Evolutionary conservation across 2,888 invertebrate genomes (phyloP).

Genomic region (Allolobophora icterica): DNA sequence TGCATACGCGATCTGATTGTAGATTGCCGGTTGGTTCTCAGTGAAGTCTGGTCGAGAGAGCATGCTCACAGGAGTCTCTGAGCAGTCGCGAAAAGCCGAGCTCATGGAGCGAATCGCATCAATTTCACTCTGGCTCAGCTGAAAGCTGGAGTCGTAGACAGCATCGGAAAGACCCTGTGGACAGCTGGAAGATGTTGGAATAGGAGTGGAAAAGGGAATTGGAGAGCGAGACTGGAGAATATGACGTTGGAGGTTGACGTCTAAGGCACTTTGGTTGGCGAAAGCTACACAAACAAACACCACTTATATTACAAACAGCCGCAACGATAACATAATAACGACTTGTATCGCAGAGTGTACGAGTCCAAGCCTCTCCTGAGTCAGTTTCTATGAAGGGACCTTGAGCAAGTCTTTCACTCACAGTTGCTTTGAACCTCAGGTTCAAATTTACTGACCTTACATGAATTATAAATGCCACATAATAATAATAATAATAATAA

Average conservation of each 20-base stretch:
- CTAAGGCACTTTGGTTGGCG: slow-evolving; percentile 12
- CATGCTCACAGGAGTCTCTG: slow-evolving; percentile 27
- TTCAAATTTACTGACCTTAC: too few species aligned
- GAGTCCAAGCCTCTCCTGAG: too few species aligned
- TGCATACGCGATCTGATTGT: not conserved
- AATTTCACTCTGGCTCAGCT: slow-evolving; percentile 53
- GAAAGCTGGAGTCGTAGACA: slow-evolving; percentile 43
- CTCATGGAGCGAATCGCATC: slow-evolving; percentile 50
- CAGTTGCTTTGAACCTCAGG: too few species aligned
- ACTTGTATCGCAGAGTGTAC: too few species aligned
- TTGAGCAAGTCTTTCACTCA: too few species aligned
- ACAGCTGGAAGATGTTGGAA: slow-evolving; percentile 24
- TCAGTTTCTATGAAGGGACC: too few species aligned
- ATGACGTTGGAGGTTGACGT: not conserved
- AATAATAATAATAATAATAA: too few species aligned
- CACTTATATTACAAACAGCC: not conserved
- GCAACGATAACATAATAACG: not conserved
- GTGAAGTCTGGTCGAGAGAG: slow-evolving; percentile 34
- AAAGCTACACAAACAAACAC: not conserved
- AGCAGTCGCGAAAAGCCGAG: not conserved
- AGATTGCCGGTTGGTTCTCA: slow-evolving; percentile 20
- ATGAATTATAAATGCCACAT: too few species aligned
- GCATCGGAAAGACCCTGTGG: slow-evolving; percentile 44
- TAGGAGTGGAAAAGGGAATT: not conserved
- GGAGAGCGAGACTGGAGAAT: not conserved